A percentile compares a stretch with the other conserved stretches of the same genome.
phyloP scores from a whole-genome alignment of 1,140 invertebrate species.

The Campoletis sonorensis region DNA sequence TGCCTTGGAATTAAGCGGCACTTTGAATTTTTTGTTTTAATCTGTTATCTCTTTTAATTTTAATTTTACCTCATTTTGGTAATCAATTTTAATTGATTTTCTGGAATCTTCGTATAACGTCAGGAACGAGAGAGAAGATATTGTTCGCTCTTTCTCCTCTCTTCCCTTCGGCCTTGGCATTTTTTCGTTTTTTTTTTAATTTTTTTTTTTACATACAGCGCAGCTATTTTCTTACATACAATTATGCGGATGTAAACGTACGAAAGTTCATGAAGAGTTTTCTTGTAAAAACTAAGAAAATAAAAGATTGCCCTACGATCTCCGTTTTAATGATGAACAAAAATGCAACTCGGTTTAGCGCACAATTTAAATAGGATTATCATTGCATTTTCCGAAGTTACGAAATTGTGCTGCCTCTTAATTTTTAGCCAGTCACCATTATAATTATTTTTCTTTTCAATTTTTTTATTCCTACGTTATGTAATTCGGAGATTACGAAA shows the following conservation, averaged over 20 bases:
- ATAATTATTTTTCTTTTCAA: not conserved
- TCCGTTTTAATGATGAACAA: too few relatives aligned
- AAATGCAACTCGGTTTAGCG: constrained; percentile 44
- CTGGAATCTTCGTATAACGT: too few relatives aligned
- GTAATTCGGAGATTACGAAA: constrained; percentile 11
- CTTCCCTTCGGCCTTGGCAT: not conserved
- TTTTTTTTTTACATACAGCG: constrained; percentile 58
- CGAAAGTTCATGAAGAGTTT: too few relatives aligned
- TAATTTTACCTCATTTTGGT: not conserved
- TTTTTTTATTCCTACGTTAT: not conserved
- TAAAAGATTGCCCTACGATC: too few relatives aligned
- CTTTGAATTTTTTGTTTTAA: not conserved
- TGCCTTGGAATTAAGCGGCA: not conserved
- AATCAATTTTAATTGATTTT: not conserved
- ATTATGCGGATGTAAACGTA: too few relatives aligned
- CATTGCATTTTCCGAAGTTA: not conserved
- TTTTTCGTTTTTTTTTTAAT: constrained; percentile 51
- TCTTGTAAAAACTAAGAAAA: too few relatives aligned
- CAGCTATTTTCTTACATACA: constrained; percentile 53
- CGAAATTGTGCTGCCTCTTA: constrained; percentile 18
- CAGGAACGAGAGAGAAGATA: too few relatives aligned
- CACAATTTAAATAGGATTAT: constrained; percentile 44
- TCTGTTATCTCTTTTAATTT: not conserved
- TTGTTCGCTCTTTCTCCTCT: not conserved
- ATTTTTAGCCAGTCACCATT: not conserved